Conservation (phyloP, 1,140 invertebrate genomes). For the Drosophila mauritiana region DNA sequence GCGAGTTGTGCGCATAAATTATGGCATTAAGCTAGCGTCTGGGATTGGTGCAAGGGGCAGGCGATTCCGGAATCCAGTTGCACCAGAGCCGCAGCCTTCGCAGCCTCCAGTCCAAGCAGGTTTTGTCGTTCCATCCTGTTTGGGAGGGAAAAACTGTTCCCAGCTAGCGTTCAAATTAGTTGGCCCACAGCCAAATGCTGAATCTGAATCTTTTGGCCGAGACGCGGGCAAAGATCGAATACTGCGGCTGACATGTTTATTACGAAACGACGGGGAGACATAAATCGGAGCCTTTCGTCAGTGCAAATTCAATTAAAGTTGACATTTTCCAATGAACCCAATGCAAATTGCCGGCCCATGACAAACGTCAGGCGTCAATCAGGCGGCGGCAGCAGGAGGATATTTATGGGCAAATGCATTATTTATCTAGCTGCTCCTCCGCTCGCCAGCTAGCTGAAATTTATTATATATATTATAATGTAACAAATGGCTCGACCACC, state of each 20-base stretch:
- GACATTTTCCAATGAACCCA: conserved; percentile 74
- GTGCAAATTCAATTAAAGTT: conserved; percentile 83
- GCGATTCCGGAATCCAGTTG: conserved; percentile 39
- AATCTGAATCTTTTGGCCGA: conserved; percentile 6
- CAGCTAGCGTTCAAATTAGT: conserved; percentile 68
- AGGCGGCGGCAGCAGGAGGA: conserved; percentile 41
- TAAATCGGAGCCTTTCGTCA: conserved; percentile 65
- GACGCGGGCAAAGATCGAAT: conserved; percentile 30
- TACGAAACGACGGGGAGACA: conserved; percentile 54
- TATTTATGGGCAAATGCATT: conserved; percentile 67
- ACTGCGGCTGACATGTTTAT: conserved; percentile 75
- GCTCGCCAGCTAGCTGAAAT: conserved; percentile 40
- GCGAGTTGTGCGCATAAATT: conserved; percentile 80
- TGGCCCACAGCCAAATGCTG: conserved; percentile 47
- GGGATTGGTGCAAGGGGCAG: conserved; percentile 71
- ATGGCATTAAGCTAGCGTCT: conserved; percentile 78
- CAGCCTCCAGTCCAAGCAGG: conserved; percentile 46
- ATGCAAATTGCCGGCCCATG: conserved; percentile 51
- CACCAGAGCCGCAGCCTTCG: conserved; percentile 16
- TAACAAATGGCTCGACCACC: conserved; percentile 70
- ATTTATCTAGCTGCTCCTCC: conserved; percentile 43
- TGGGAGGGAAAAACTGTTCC: conserved; percentile 26
- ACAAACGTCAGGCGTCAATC: conserved; percentile 63
- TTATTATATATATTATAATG: conserved; percentile 80
- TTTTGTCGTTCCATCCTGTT: conserved; percentile 34